Evolutionary conservation across 1,140 invertebrate species (phyloP), one percentile per base, ranked within the genome.

Genomic region (Orchesella cincta): DNA sequence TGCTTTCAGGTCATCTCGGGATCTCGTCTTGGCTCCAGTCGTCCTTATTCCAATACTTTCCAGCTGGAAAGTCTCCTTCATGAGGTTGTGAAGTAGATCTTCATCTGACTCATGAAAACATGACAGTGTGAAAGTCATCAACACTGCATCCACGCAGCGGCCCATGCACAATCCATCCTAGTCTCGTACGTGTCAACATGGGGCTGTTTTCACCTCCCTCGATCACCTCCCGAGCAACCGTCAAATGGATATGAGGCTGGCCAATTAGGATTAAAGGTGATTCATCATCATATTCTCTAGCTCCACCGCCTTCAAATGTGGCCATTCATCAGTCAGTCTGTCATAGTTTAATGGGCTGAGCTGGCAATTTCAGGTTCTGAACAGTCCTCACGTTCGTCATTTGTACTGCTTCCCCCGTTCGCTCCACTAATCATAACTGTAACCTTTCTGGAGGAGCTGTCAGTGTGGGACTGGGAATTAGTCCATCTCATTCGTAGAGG

Each of bases 31-130:
- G 14, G 2, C 2, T 8, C 8, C 28, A 29, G 3, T 23, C 3
- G 26, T 23, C 23, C n/a, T 29, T 3, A 67, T 67, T 67, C 62
- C 62, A 29, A 67, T n/a, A n/a, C 3, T 12, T 67, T 67, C 62
- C 31, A 67, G 33, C 8, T 26, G 1, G 31, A 67, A 67, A 12
- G 62, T 31, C 31, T 67, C 62, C 62, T 67, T 67, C 62, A 67
- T 29, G 2, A 67, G 29, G 8, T 33, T 3, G n/a, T 67, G 62
- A 14, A 67, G 62, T 3, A 67, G 29, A 31, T 67, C 62, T 26
- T 67, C 62, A 33, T 67, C 62, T 31, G 3, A 31, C 33, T 67
- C 62, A 16, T 5, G 12, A n/a, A 18, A 5, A 57, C 54, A 57
- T 5, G 26, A 5, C 3, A 57, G 26, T 23, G 54, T 57, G 14